Conservation (phyloP, 1,140 invertebrate species). For the Palaemon carinicauda region DNA sequence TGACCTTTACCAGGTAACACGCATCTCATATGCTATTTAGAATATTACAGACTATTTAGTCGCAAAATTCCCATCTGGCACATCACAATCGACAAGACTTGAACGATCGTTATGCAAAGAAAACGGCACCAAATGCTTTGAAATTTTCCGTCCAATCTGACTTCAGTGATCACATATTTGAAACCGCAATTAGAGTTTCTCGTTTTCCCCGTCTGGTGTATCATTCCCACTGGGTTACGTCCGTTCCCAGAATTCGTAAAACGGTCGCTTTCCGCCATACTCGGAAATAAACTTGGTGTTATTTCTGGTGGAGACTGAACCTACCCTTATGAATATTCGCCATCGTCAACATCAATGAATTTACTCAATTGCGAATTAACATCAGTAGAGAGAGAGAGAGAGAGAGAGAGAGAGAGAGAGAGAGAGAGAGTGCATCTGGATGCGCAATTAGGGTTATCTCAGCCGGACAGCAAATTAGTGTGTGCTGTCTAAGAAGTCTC, state of each 20-base stretch:
- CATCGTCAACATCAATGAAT: too few relatives aligned
- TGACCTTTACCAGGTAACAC: background rate
- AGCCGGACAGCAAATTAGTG: too few relatives aligned
- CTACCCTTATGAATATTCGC: too few relatives aligned
- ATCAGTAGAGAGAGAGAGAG: too few relatives aligned
- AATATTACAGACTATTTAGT: background rate
- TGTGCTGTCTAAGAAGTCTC: conserved; percentile 14
- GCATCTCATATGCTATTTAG: background rate
- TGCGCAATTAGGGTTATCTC: too few relatives aligned
- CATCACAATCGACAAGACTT: background rate
- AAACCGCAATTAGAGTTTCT: conserved; percentile 56
- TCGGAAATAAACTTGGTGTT: too few relatives aligned
- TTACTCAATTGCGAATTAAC: too few relatives aligned
- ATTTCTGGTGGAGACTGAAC: too few relatives aligned
- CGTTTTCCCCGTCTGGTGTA: conserved; percentile 38
- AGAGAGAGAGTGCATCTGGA: too few relatives aligned
- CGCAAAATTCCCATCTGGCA: background rate
- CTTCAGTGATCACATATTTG: conserved; percentile 55
- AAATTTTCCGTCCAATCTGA: conserved; percentile 13
- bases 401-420: too few relatives aligned
- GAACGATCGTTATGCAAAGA: background rate
- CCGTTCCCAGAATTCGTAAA: conserved; percentile 31
- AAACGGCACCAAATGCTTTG: background rate
- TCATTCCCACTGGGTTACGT: conserved; percentile 33
- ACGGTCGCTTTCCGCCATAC: background rate